A percentile compares a stretch with the other conserved stretches of the same genome.
Conservation (phyloP, 1,140 invertebrate genomes). For the Pseudobourletiella spinata region DNA sequence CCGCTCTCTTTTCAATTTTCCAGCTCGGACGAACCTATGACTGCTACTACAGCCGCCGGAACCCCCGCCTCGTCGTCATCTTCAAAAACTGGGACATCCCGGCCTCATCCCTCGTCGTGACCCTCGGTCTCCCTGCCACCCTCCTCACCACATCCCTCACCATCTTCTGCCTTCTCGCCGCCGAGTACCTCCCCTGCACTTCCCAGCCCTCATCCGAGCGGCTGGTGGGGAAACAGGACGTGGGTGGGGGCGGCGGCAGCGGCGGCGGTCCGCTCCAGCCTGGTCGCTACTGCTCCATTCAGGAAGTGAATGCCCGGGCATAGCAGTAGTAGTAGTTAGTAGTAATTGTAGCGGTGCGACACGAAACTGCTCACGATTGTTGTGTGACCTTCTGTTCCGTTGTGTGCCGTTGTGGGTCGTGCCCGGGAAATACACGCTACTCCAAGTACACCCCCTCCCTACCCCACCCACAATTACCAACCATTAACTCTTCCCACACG, state of each 20-base stretch:
- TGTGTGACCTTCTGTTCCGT: too few species aligned
- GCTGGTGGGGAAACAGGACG: background rate
- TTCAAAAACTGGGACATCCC: constrained; percentile 72
- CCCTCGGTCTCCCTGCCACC: constrained; percentile 66
- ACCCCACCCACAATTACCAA: too few species aligned
- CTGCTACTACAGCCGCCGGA: constrained; percentile 70
- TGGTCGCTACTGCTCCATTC: constrained; percentile 7
- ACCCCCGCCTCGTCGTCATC: constrained; percentile 69
- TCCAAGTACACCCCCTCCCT: too few species aligned
- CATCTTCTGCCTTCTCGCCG: constrained; percentile 45
- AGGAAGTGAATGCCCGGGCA: background rate
- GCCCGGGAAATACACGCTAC: too few species aligned
- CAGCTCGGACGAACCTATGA: constrained; percentile 59
- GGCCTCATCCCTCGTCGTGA: constrained; percentile 63
- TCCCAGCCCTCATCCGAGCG: background rate
- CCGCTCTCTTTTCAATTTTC: too few species aligned
- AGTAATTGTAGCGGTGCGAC: too few species aligned
- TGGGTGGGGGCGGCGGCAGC: too few species aligned
- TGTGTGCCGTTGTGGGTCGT: too few species aligned
- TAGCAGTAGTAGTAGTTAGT: too few species aligned
- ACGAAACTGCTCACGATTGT: too few species aligned
- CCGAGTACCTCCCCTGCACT: background rate
- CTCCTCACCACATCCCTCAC: constrained; percentile 69
- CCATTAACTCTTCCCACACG: too few species aligned
- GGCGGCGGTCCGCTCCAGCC: too few species aligned